A percentile compares a stretch with the other conserved stretches of the same genome.
phyloP scores from a whole-genome alignment of 2,113 vertebrate species.

The Ciconia boyciana region DNA sequence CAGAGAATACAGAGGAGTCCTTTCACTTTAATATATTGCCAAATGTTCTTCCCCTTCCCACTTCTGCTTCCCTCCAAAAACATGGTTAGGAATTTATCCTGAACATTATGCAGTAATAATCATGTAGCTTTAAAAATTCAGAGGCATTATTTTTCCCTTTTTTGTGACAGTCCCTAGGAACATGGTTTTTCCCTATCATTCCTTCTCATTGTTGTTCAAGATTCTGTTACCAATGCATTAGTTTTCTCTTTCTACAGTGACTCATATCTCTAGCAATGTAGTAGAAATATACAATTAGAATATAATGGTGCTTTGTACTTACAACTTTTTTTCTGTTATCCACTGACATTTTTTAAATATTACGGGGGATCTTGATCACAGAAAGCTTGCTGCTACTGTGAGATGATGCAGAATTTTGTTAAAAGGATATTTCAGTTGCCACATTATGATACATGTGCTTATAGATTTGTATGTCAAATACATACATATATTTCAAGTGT shows the following conservation, averaged over 20 bases:
- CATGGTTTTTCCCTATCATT: neutral
- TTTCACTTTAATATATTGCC: neutral
- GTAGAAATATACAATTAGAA: neutral
- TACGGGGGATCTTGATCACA: neutral
- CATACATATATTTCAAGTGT: neutral
- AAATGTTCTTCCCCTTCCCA: neutral
- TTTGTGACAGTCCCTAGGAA: neutral
- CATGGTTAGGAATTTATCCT: neutral
- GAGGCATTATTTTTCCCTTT: neutral
- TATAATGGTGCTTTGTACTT: neutral
- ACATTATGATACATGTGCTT: neutral
- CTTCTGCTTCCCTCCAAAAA: neutral
- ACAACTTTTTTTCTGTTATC: neutral
- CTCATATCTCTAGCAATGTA: neutral
- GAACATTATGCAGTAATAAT: neutral
- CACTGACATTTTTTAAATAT: neutral
- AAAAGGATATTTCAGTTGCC: neutral
- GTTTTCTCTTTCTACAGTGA: neutral
- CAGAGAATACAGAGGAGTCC: neutral
- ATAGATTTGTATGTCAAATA: neutral
- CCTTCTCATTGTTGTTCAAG: neutral
- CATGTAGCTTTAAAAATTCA: neutral
- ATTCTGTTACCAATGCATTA: neutral
- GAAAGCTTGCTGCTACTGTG: neutral
- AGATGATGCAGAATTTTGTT: neutral